Evolutionary conservation across 2,888 invertebrate genomes (phyloP).

Genomic region (Cosmorhoe ocellata): DNA sequence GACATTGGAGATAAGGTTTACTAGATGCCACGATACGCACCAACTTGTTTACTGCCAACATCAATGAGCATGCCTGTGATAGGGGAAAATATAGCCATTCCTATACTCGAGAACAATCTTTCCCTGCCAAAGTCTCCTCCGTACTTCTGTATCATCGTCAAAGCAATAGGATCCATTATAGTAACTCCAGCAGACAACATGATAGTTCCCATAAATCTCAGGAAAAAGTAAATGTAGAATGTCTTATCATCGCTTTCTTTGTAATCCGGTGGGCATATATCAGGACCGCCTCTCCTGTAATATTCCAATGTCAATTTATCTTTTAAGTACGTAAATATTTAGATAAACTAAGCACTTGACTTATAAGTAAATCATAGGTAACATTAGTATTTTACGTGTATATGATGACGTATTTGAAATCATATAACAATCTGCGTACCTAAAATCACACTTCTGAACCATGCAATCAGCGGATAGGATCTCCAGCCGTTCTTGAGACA

Average conservation of each 20-base stretch:
- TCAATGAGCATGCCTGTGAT: slow-evolving; percentile 91
- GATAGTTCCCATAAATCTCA: slow-evolving; percentile 90
- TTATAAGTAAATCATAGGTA: slow-evolving; percentile 48
- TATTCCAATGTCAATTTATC: slow-evolving; percentile 58
- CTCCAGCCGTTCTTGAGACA: slow-evolving; percentile 80
- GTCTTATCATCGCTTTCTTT: slow-evolving; percentile 89
- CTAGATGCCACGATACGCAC: slow-evolving; percentile 63
- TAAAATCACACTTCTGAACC: slow-evolving; percentile 89
- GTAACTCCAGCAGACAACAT: slow-evolving; percentile 93
- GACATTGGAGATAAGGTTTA: slow-evolving; percentile 71
- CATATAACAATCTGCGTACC: slow-evolving; percentile 50
- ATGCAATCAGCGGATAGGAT: slow-evolving; percentile 87
- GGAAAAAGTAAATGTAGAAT: slow-evolving; percentile 91
- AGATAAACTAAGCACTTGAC: slow-evolving; percentile 49
- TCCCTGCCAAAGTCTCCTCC: slow-evolving; percentile 92
- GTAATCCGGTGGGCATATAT: slow-evolving; percentile 90
- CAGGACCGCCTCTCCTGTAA: slow-evolving; percentile 87
- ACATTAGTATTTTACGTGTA: slow-evolving; percentile 17
- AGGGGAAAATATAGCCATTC: slow-evolving; percentile 92
- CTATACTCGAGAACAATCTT: slow-evolving; percentile 89
- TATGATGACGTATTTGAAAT: slow-evolving; percentile 16
- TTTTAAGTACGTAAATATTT: slow-evolving; percentile 43
- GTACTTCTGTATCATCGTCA: slow-evolving; percentile 92
- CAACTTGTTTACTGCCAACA: slow-evolving; percentile 83
- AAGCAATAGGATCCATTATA: slow-evolving; percentile 93